Base-by-base conservation (phyloP, 2,888 invertebrate genomes). In the Mylabris sibirica region DNA sequence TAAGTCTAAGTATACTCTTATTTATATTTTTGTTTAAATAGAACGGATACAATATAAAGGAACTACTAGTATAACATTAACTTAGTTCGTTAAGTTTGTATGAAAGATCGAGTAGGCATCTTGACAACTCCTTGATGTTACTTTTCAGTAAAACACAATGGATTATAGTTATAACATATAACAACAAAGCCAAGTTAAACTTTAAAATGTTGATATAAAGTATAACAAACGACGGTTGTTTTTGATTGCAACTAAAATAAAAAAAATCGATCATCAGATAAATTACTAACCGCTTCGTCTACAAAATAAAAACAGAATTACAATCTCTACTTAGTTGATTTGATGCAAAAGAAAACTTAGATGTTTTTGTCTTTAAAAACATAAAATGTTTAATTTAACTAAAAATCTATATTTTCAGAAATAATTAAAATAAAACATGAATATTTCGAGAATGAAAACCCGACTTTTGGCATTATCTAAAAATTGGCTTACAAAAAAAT, bases 31-130 rank as follows among this genome's bases (percentile, higher is more conserved):
- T 49, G 67, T 49, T 49, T 67, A 62, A 67, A 44, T 63, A 41
- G 59, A 24, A 53, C 53, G 60, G 65, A 68, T 65, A 65, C 65
- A 68, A 65, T 68, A 65, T 68, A 61, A 68, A 59, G 59, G 69
- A 71, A 75, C 72, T 73, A 72, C 57, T 57, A 1, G 74, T 70
- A n/a, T n/a, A 75, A 72, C 70, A 75, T 71, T 70, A 73, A 72
- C 72, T 75, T 70, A 68, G 67, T 69, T 72, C 72, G 72, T 74
- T 75, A 76, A 72, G 70, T 70, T 68, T 71, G 67, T 70, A 75
- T 68, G 69, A 69, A 72, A 69, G 65, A 57, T 57, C 57, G 24
- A 66, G 66, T 70, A 74, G 68, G 72, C 70, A 74, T 65, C 70
- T 72, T 72, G 72, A 67, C 72, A 70, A 72, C 68, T 70, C 72